phyloP scores from a whole-genome alignment of 1,140 invertebrate species.

The Pogonognathellus flavescens region DNA sequence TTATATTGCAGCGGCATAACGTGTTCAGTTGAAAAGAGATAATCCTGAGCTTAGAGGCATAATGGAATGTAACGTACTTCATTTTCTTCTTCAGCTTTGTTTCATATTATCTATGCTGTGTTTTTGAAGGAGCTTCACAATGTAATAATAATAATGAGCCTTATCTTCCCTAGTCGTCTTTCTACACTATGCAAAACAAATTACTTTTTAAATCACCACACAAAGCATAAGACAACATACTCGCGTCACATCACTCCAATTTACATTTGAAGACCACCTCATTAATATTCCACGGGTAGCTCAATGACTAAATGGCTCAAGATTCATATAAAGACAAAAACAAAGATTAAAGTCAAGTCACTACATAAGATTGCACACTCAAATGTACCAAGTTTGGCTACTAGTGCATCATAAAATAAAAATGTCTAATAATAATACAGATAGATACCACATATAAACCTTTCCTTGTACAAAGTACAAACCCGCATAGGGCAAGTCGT shows the following conservation, averaged over 20 bases:
- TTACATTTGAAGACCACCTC: conserved; percentile 34
- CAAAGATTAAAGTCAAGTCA: conserved; percentile 20
- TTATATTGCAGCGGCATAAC: conserved; percentile 26
- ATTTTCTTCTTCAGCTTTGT: conserved; percentile 32
- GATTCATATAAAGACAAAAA: conserved; percentile 32
- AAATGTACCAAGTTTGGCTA: too few species aligned
- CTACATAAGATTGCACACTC: not conserved
- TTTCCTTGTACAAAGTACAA: too few species aligned
- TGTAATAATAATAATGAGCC: conserved; percentile 48
- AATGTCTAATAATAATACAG: too few species aligned
- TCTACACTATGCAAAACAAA: conserved; percentile 45
- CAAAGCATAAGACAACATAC: conserved; percentile 40
- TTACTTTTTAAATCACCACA: conserved; percentile 49
- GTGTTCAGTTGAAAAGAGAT: conserved; percentile 18
- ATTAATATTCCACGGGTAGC: conserved; percentile 46
- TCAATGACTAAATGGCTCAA: conserved; percentile 38
- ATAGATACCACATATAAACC: too few species aligned
- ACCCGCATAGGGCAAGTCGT: too few species aligned
- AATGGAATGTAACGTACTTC: conserved; percentile 37
- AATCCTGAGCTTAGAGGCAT: conserved; percentile 41
- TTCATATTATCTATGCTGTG: not conserved
- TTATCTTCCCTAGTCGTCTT: conserved; percentile 40
- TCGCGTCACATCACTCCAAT: conserved; percentile 47
- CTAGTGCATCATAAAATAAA: too few species aligned
- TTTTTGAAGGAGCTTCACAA: conserved; percentile 7